Conservation (phyloP, 2,113 vertebrate species). For the Merops nubicus region DNA sequence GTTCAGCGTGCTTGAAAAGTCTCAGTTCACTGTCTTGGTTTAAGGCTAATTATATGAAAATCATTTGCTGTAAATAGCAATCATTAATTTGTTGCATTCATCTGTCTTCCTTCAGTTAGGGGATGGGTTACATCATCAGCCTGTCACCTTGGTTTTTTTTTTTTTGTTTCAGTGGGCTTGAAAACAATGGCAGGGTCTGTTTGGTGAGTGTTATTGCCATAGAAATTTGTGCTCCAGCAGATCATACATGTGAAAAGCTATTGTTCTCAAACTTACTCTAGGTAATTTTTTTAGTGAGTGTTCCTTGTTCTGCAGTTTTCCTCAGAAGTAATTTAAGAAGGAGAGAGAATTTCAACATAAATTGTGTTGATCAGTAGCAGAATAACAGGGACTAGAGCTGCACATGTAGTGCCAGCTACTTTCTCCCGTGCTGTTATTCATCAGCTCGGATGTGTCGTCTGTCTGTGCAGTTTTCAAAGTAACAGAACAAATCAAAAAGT, state of each 20-base stretch:
- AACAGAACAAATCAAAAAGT: not conserved
- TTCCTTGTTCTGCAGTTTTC: not conserved
- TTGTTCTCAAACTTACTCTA: not conserved
- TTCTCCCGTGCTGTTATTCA: not conserved
- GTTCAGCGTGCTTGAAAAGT: not conserved
- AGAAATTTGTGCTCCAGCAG: not conserved
- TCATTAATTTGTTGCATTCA: not conserved
- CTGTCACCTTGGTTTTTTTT: not conserved
- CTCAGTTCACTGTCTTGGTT: not conserved
- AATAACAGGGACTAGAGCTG: not conserved
- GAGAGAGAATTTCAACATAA: not conserved
- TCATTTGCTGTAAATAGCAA: not conserved
- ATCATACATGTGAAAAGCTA: not conserved
- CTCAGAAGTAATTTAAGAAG: not conserved
- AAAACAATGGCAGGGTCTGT: not conserved
- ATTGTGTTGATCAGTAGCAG: not conserved
- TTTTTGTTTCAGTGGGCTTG: not conserved
- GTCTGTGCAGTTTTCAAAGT: not conserved
- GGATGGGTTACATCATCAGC: not conserved
- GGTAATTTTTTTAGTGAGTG: not conserved
- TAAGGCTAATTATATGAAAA: not conserved
- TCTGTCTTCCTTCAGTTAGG: not conserved
- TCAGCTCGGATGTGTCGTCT: not conserved
- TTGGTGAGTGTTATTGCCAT: not conserved
- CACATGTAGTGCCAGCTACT: fast-evolving